Evolutionary conservation across 2,888 invertebrate genomes (phyloP).

Genomic region (Lordiphosa andalusiaca): DNA sequence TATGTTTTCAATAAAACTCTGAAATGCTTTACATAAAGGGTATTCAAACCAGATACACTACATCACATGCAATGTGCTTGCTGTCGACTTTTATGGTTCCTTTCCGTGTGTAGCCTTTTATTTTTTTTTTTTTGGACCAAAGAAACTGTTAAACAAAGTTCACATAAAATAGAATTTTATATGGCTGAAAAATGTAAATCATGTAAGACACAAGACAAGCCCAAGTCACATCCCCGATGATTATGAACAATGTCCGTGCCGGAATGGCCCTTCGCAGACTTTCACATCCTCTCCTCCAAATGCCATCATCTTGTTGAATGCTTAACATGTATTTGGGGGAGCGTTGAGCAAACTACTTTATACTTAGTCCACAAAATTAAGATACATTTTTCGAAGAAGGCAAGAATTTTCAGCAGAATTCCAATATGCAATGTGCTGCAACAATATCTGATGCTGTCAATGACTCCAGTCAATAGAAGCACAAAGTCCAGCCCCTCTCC

Average conservation of each 20-base stretch:
- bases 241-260: conserved; percentile 40
- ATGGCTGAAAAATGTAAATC: conserved; percentile 72
- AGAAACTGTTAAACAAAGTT: conserved; percentile 51
- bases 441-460: background rate
- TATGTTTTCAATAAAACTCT: background rate
- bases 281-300: background rate
- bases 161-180: conserved; percentile 72
- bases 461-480: background rate
- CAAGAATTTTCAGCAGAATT: too few relatives aligned
- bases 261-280: background rate
- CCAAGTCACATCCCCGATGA: conserved; percentile 41
- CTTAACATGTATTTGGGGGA: too few relatives aligned
- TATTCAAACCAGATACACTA: background rate
- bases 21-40: background rate
- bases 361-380: too few relatives aligned
- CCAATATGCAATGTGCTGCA: background rate
- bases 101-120: conserved; percentile 28
- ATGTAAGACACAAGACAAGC: conserved; percentile 42
- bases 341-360: too few relatives aligned
- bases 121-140: conserved; percentile 9
- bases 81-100: conserved; percentile 41
- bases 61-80: background rate
- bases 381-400: too few relatives aligned
- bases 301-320: conserved; percentile 2
- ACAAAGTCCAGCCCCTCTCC: conserved; percentile 8